Percentiles rank a stretch among this genome's conserved stretches.
These are phyloP conservation scores for Cenopis cana DNA, from an alignment of 2,888 invertebrate genomes.

Conservation along the genomic window DNA sequence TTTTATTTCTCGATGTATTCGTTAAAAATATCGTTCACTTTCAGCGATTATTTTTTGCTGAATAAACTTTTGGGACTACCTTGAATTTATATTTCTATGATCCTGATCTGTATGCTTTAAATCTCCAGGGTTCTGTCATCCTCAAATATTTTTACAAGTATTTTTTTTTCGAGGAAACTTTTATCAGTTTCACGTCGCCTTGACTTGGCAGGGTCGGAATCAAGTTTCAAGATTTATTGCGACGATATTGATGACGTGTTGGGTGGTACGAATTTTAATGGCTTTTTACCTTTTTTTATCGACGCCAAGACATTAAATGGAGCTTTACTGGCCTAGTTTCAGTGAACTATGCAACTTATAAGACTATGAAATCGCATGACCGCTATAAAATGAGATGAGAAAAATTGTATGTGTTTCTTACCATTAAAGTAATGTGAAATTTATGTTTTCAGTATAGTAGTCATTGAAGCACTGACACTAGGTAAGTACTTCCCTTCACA, in stretches of 20 bases:
- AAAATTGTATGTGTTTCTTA: no score
- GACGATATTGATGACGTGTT: neutral
- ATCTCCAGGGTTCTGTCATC: neutral
- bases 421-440: no score
- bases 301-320: neutral
- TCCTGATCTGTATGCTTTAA: no score
- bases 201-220: neutral
- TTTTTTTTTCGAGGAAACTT: neutral
- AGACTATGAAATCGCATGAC: no score
- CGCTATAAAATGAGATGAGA: no score
- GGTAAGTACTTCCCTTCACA: neutral
- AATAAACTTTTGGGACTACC: no score
- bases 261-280: neutral
- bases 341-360: neutral
- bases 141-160: neutral
- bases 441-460: no score
- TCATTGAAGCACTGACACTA: neutral
- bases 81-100: no score
- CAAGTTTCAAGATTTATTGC: conserved; percentile 17
- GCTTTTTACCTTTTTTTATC: neutral
- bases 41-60: no score
- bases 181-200: neutral
- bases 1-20: neutral
- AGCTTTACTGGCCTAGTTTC: neutral
- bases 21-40: neutral